These are phyloP conservation scores for Chaetorhynchus papuensis DNA, from an alignment of 2,113 vertebrate species.

Conservation along the genomic window DNA sequence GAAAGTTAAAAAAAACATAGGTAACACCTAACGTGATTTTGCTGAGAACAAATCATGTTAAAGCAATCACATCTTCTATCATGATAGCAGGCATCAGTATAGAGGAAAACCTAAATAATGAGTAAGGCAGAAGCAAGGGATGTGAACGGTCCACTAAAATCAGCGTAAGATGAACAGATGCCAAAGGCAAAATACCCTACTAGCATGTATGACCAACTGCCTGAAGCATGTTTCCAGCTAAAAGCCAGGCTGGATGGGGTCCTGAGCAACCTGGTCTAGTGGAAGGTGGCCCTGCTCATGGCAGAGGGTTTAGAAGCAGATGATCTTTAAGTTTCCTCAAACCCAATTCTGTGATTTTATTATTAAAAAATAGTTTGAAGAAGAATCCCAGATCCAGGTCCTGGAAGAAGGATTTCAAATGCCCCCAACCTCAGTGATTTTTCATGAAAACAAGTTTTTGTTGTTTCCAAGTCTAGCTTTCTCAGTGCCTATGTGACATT, in stretches of 20 bases:
- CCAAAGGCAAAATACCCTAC: background rate
- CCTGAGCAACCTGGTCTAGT: background rate
- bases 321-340: background rate
- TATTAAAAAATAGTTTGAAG: background rate
- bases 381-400: background rate
- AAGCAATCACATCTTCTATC: background rate
- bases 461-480: background rate
- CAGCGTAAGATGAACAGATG: background rate
- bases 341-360: background rate
- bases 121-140: background rate
- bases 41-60: background rate
- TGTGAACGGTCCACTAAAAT: background rate
- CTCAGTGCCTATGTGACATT: background rate
- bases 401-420: background rate
- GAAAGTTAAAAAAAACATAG: background rate
- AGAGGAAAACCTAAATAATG: background rate
- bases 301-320: background rate
- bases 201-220: background rate
- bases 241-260: background rate
- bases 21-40: background rate
- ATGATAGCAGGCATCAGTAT: background rate
- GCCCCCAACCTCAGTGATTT: background rate
- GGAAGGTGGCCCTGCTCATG: background rate
- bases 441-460: background rate
- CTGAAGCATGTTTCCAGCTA: background rate